Base-by-base conservation (phyloP, 2,113 vertebrate genomes). In the Colossoma macropomum region DNA sequence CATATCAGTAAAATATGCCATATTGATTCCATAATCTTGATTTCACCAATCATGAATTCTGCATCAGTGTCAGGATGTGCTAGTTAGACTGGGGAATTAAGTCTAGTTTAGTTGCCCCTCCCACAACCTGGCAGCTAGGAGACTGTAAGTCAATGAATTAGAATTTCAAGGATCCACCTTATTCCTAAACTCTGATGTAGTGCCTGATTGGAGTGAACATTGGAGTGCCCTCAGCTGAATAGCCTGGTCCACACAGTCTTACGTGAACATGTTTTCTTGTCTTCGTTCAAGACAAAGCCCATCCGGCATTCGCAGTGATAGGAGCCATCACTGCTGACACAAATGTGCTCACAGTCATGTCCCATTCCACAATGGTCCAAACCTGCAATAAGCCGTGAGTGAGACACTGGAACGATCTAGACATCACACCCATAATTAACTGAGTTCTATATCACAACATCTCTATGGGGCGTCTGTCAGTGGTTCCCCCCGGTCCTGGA, bases 231-330 rank as follows among this genome's bases (percentile, higher is more conserved):
- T 71, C 68, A 71, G 19, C n/a, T 71, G 34, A 45, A 71, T 71
- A 45, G 34, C 38, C 68, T 71, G 34, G 34, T 71, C 23, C 2
- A 71, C 34, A n/a, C n/a, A 62, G 45, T 82, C 94, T 95, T 93
- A 96, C 95, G 88, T 90, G 91, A 92, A 70, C 93, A 94, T 0
- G 90, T 94, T 84, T 90, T 93, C 80, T 54, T 41, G 68, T 94
- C 92, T 75, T 84, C 70, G 32, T 93, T 94, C 87, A 95, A 77
- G 32, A 80, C 81, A 34, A 92, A 95, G 3, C 91, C 91, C 82
- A 90, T 85, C 0, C 52, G 84, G 87, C 93, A 94, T 75, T 89
- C 83, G 38, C 92, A 94, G 27, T 87, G 81, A 11, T 91, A 87
- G 0, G 76, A 93, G 4, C 79, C 85, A 0, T 88, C 80, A 76